Conservation (phyloP, 2,113 vertebrate species). For the Dendropsophus ebraccatus region DNA sequence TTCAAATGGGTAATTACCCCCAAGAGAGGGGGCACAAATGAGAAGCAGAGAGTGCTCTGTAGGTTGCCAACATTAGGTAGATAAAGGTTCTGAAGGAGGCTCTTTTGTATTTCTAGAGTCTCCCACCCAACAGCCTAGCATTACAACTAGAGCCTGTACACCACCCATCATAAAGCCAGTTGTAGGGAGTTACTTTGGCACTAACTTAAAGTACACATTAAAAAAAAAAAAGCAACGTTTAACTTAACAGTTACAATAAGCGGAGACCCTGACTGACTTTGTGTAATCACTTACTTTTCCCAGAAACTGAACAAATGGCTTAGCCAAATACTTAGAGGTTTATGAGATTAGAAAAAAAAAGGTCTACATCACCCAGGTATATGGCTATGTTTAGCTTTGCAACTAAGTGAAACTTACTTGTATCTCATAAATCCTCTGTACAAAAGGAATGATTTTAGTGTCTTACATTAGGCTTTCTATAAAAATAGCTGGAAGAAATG, state of each 20-base stretch:
- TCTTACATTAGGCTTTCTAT: no score
- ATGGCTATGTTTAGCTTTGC: background rate
- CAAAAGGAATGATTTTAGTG: no score
- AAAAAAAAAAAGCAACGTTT: no score
- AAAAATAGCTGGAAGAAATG: no score
- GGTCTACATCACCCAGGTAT: background rate
- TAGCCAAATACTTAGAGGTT: background rate
- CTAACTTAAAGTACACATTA: background rate
- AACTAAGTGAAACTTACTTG: no score
- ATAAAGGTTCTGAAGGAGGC: background rate
- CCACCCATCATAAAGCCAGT: background rate
- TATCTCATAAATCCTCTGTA: no score
- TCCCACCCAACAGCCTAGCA: background rate
- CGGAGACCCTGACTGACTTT: no score
- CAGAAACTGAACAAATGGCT: no score
- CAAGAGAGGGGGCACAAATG: background rate
- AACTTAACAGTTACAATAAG: no score
- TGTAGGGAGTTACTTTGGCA: background rate
- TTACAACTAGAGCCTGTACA: background rate
- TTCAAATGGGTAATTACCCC: conserved; percentile 3
- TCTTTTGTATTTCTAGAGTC: conserved; percentile 15
- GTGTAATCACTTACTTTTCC: no score
- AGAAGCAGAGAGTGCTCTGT: background rate
- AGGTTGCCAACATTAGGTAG: background rate
- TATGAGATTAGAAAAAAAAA: background rate